phyloP scores from a whole-genome alignment of 2,888 invertebrate species.

The Stenurella melanura region DNA sequence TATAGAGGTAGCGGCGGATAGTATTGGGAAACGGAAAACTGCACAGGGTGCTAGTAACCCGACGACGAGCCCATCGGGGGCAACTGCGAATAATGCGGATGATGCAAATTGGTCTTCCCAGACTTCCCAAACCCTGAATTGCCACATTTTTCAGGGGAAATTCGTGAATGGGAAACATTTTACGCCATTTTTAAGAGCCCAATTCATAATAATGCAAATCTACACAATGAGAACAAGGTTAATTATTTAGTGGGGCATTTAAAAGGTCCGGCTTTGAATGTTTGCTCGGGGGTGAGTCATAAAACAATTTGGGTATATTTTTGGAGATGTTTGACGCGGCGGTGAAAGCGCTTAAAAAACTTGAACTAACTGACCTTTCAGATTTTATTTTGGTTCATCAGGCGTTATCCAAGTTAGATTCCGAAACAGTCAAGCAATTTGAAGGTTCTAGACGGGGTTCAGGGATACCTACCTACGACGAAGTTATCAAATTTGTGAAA shows the following conservation, averaged over 20 bases:
- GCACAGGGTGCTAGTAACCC: too few species aligned
- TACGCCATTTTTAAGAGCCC: not conserved
- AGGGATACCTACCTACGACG: too few species aligned
- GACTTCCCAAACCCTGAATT: not conserved
- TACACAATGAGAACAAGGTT: not conserved
- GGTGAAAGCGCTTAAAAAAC: constrained; percentile 23
- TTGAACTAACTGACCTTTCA: too few species aligned
- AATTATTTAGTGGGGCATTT: constrained; percentile 25
- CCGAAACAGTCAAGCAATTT: constrained; percentile 32
- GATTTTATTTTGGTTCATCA: too few species aligned
- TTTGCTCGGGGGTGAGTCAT: constrained; percentile 31
- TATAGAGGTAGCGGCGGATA: not conserved
- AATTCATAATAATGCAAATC: not conserved
- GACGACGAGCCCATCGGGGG: too few species aligned
- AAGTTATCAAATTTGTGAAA: constrained; percentile 31
- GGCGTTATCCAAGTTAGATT: constrained; percentile 26
- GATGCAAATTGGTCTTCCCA: not conserved
- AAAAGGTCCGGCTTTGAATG: not conserved
- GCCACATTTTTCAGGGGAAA: too few species aligned
- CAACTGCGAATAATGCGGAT: too few species aligned
- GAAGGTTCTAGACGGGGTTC: not conserved
- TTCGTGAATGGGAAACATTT: too few species aligned
- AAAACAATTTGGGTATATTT: constrained; percentile 33
- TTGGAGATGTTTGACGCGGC: constrained; percentile 41
- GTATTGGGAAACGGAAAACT: too few species aligned